Conservation (phyloP, 92 coral and sea anemone genomes). For the Actinernus sp. region DNA sequence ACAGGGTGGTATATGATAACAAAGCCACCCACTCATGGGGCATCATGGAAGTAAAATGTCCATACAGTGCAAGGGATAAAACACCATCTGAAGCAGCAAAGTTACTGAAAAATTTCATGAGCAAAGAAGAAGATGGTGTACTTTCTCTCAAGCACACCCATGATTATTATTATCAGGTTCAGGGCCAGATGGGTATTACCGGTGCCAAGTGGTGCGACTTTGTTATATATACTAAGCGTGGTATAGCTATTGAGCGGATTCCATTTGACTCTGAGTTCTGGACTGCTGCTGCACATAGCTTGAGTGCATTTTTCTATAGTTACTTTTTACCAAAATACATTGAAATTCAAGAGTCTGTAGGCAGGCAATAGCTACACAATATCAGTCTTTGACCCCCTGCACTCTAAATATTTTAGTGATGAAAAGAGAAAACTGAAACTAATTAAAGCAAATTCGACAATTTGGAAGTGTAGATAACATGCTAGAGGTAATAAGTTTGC, state of each 20-base stretch:
- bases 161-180: background rate
- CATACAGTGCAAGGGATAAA: conserved; percentile 33
- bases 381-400: too few relatives aligned
- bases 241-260: background rate
- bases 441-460: too few relatives aligned
- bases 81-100: conserved; percentile 35
- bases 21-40: conserved; percentile 46
- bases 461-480: too few relatives aligned
- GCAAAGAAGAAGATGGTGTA: conserved; percentile 10
- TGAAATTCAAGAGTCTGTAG: too few relatives aligned
- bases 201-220: conserved; percentile 13
- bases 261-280: background rate
- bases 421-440: too few relatives aligned
- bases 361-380: too few relatives aligned
- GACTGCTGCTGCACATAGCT: background rate
- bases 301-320: background rate
- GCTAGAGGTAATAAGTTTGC: too few relatives aligned
- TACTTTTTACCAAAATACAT: background rate
- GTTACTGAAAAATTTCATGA: conserved; percentile 33
- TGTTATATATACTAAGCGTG: conserved; percentile 4
- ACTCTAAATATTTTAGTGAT: too few relatives aligned
- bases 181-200: conserved; percentile 20
- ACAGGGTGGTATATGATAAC: conserved; percentile 38
- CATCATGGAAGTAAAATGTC: conserved; percentile 47
- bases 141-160: background rate